Conservation (phyloP, 2,888 invertebrate species). For the Polyploca ridens region DNA sequence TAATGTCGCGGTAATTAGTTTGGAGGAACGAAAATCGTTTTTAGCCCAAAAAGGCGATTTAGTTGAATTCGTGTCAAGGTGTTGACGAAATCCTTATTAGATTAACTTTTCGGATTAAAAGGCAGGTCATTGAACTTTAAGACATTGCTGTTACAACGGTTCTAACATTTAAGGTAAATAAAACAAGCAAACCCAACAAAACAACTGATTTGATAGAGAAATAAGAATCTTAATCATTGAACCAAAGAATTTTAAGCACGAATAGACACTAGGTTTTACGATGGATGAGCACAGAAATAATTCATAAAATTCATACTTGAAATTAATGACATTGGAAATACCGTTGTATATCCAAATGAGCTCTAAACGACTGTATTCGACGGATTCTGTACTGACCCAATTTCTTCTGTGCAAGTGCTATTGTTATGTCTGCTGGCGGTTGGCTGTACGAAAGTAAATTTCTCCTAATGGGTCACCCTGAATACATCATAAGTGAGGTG, state of each 20-base stretch:
- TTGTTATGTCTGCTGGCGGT: conserved; percentile 44
- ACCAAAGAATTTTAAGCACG: too few relatives aligned
- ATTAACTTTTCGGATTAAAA: conserved; percentile 37
- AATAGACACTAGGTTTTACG: too few relatives aligned
- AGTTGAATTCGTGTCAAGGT: conserved; percentile 35
- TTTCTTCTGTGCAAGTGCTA: conserved; percentile 47
- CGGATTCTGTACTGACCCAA: conserved; percentile 47
- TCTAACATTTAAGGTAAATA: conserved; percentile 15
- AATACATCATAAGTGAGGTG: conserved; percentile 60
- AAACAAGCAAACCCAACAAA: not conserved
- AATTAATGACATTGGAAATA: conserved; percentile 12
- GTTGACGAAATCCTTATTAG: conserved; percentile 39
- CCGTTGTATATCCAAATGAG: conserved; percentile 8
- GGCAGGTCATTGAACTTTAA: conserved; percentile 45
- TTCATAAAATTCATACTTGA: not conserved
- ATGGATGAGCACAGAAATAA: not conserved
- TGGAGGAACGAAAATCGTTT: conserved; percentile 41
- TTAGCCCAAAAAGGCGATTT: conserved; percentile 45
- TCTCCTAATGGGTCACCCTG: conserved; percentile 63
- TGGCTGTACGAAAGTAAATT: conserved; percentile 65
- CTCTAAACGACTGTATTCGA: conserved; percentile 10
- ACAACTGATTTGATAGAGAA: conserved; percentile 9
- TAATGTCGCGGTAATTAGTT: conserved; percentile 54
- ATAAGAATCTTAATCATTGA: too few relatives aligned
- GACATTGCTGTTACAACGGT: conserved; percentile 57